These are phyloP conservation scores for Pseudochaenichthys georgianus DNA, from an alignment of 2,797 vertebrate species.

Conservation along the genomic window DNA sequence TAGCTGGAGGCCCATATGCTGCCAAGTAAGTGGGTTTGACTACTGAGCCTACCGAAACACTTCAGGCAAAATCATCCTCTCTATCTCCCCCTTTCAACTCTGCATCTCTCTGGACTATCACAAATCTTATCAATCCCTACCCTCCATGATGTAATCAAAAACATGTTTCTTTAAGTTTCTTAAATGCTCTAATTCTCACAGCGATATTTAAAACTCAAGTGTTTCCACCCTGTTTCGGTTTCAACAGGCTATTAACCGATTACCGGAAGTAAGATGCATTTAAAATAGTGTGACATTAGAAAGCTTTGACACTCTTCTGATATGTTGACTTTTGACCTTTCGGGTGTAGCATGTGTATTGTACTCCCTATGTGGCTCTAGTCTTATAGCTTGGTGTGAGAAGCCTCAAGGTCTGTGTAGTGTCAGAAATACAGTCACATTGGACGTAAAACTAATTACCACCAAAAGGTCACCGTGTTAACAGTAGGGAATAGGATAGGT, in stretches of 20 bases:
- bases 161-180: not conserved
- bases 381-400: conserved; percentile 36
- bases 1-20: too few species aligned
- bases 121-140: not conserved
- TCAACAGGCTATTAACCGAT: conserved; percentile 3
- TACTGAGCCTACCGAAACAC: too few species aligned
- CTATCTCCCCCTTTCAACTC: too few species aligned
- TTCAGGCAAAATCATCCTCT: too few species aligned
- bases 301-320: not conserved
- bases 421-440: conserved; percentile 56
- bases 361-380: conserved; percentile 23
- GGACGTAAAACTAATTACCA: conserved; percentile 54
- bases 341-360: conserved; percentile 22
- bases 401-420: conserved; percentile 34
- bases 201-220: not conserved
- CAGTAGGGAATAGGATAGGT: conserved; percentile 12
- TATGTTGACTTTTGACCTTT: conserved; percentile 36
- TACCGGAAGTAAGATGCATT: not conserved
- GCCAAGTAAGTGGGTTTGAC: too few species aligned
- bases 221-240: not conserved
- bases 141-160: conserved; percentile 2
- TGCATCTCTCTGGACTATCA: not conserved
- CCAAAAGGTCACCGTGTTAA: conserved; percentile 50
- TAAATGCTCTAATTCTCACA: not conserved
- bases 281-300: not conserved